Evolutionary conservation across 2,113 vertebrate genomes (phyloP), one percentile per base, ranked within the genome.

Genomic region (Lontra canadensis): DNA sequence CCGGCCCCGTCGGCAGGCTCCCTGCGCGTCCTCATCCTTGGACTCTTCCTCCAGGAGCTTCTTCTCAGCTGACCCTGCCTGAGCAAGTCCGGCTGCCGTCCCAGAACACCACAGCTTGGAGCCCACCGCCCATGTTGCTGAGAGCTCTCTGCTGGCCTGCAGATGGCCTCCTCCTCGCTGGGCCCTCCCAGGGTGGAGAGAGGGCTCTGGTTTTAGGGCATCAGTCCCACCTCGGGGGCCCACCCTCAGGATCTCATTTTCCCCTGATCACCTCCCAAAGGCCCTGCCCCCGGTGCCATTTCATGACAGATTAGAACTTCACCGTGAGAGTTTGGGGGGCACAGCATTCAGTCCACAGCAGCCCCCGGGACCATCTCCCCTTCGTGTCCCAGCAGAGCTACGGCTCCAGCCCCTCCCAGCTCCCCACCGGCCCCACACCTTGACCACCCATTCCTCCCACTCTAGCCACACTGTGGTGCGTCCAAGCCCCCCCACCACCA

Each of bases 1-100:
- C 25, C 4, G 0, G 26, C 42, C 4, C 0, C 14, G 1, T 29
- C 18, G 9, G 6, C 13, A 4, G 14, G 7, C 3, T 23, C 49
- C 36, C 36, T 21, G 15, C 39, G 1, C 3, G 5, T 6, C 42
- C 26, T 25, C 9, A 26, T 31, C 84, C 39, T n/a, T 73, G 31
- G 18, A 15, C 34, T 47, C 67, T 7, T 7, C 8, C 12, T 14
- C 14, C 4, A 57, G 11, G 29, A 17, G 31, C 67, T n/a, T 39
- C 0, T 20, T 78, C 25, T 34, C 29, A 52, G 1, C 29, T 29
- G 36, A 7, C 26, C 49, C 49, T 9, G n/a, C 61, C 88, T 61
- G 31, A n/a, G 29, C n/a, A 42, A 12, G 23, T 47, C 14, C 31
- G 14, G 73, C 57, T 36, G 42, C 42, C 57, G 1, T 20, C 0